These are phyloP conservation scores for Semnopithecus entellus DNA, from an alignment of 2,113 vertebrate genomes.

Conservation along the genomic window DNA sequence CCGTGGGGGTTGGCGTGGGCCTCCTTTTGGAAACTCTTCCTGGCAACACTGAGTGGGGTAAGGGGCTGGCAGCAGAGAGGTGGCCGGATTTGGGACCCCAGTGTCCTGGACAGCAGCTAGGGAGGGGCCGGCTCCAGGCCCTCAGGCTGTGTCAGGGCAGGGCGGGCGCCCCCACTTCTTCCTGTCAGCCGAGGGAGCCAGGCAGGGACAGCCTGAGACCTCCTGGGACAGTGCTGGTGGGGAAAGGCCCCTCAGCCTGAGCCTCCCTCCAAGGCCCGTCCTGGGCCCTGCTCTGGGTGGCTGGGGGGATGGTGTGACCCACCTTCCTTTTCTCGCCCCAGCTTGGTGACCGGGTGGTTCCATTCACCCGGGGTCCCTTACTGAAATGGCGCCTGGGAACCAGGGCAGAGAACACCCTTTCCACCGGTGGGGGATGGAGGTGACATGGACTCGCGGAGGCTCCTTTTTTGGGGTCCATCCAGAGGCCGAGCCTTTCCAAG, in stretches of 20 bases:
- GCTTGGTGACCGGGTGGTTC: background rate
- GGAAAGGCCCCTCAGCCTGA: background rate
- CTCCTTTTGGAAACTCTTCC: background rate
- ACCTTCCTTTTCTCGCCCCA: background rate
- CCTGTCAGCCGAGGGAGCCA: background rate
- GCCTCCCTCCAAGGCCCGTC: background rate
- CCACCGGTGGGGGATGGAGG: background rate
- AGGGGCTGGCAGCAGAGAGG: background rate
- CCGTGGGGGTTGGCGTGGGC: background rate
- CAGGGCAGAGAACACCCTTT: background rate
- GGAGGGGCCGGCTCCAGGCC: background rate
- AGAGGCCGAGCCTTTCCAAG: background rate
- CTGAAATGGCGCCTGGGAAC: background rate
- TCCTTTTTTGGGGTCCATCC: too few relatives aligned
- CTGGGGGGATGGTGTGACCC: background rate
- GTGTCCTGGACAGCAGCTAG: background rate
- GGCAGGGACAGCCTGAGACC: background rate
- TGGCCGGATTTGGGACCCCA: background rate
- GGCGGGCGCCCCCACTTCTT: accelerated
- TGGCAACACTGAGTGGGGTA: background rate
- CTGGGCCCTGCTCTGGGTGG: background rate
- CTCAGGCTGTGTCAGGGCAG: background rate
- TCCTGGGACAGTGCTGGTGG: background rate
- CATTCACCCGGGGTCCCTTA: background rate
- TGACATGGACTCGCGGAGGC: too few relatives aligned